Conservation (phyloP, 2,113 vertebrate genomes). For the Anser cygnoides region DNA sequence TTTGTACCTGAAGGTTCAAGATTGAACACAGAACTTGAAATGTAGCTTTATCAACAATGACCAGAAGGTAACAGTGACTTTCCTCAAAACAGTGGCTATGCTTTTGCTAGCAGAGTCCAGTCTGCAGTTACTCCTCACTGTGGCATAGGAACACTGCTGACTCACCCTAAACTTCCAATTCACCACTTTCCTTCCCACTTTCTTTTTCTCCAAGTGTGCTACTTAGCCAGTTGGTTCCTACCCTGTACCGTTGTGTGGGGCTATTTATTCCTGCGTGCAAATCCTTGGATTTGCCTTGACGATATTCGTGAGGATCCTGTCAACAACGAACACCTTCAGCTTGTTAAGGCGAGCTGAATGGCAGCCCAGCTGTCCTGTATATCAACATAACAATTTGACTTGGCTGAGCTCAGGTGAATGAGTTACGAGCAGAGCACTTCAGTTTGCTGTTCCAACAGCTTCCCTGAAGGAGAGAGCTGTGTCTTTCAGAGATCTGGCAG, state of each 20-base stretch:
- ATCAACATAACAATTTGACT: neutral
- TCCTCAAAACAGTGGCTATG: neutral
- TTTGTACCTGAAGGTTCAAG: neutral
- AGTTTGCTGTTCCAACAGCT: neutral
- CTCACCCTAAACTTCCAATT: neutral
- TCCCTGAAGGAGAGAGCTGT: neutral
- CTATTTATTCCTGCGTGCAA: neutral
- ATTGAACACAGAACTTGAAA: neutral
- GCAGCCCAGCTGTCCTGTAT: neutral
- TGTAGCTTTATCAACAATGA: neutral
- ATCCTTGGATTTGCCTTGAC: neutral
- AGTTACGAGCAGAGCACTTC: neutral
- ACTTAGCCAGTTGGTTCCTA: neutral
- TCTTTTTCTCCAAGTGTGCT: neutral
- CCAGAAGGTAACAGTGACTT: neutral
- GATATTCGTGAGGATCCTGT: neutral
- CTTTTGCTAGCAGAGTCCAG: neutral
- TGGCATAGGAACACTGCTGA: neutral
- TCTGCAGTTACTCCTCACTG: neutral
- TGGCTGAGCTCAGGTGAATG: neutral
- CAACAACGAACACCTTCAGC: neutral
- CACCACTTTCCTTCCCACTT: neutral
- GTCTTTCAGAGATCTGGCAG: neutral
- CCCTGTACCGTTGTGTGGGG: neutral
- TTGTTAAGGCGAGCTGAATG: neutral